phyloP scores from a whole-genome alignment of 2,113 vertebrate genomes.

The Mixornis gularis region DNA sequence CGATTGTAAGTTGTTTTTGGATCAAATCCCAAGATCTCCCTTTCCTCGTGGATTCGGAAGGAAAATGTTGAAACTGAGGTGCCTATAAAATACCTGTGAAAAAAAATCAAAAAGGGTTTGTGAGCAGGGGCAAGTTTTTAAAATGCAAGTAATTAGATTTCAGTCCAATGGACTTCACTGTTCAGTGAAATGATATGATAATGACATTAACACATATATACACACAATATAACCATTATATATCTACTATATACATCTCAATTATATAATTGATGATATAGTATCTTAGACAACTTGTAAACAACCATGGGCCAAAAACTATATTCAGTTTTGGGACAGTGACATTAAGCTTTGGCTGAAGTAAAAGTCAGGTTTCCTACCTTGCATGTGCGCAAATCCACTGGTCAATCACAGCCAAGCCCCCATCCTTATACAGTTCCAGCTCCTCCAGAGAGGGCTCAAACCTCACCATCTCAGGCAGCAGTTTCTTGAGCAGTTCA shows the following conservation, averaged over 20 bases:
- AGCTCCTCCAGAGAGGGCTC: slow-evolving; percentile 84
- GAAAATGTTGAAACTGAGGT: slow-evolving; percentile 97
- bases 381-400: slow-evolving; percentile 95
- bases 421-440: slow-evolving; percentile 88
- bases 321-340: neutral
- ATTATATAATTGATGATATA: neutral
- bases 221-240: neutral
- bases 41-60: slow-evolving; percentile 95
- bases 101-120: neutral
- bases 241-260: neutral
- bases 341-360: neutral
- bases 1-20: slow-evolving; percentile 93
- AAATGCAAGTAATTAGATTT: neutral
- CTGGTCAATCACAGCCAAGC: slow-evolving; percentile 93
- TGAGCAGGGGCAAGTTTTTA: neutral
- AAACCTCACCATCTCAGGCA: slow-evolving; percentile 88
- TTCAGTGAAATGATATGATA: neutral
- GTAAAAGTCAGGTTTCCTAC: slow-evolving; percentile 51
- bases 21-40: slow-evolving; percentile 92
- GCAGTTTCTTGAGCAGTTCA: slow-evolving; percentile 74
- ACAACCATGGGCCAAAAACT: neutral
- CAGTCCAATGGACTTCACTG: neutral
- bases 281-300: neutral
- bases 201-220: neutral
- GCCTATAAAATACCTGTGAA: slow-evolving; percentile 87